A percentile compares a stretch with the other conserved stretches of the same genome.
phyloP scores from a whole-genome alignment of 2,888 invertebrate genomes.

The Acheta domesticus region DNA sequence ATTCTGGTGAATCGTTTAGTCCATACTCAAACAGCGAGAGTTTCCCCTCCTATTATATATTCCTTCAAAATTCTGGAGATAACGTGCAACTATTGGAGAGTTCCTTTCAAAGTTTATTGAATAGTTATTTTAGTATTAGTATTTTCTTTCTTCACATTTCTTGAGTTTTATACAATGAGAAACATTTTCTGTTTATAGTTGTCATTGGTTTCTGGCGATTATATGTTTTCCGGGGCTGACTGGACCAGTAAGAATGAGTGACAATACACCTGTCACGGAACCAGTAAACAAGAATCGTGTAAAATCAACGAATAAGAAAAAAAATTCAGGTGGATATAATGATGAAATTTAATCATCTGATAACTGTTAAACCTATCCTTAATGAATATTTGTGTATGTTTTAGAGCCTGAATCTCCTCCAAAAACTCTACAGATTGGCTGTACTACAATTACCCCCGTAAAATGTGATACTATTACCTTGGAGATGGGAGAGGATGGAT shows the following conservation, averaged over 20 bases:
- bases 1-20: no score
- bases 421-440: slow-evolving; percentile 59
- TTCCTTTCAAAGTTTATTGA: no score
- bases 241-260: slow-evolving; percentile 50
- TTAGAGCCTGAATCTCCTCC: slow-evolving; percentile 43
- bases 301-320: slow-evolving; percentile 42
- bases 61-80: no score
- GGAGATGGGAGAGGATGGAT: slow-evolving; percentile 52
- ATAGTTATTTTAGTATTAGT: no score
- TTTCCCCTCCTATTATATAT: no score
- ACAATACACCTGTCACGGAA: slow-evolving; percentile 46
- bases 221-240: slow-evolving; percentile 89
- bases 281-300: slow-evolving; percentile 19
- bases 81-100: no score
- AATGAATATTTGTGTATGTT: slow-evolving; percentile 34
- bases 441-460: slow-evolving; percentile 60
- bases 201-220: slow-evolving; percentile 97
- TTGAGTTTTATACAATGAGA: no score
- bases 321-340: slow-evolving; percentile 34
- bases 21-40: no score
- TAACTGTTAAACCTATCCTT: not conserved
- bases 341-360: not conserved
- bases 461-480: slow-evolving; percentile 40
- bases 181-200: slow-evolving; percentile 46
- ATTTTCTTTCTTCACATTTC: no score